Evolutionary conservation across 1,140 invertebrate genomes (phyloP), one percentile per base, ranked within the genome.

Genomic region (Drosophila tropicalis): DNA sequence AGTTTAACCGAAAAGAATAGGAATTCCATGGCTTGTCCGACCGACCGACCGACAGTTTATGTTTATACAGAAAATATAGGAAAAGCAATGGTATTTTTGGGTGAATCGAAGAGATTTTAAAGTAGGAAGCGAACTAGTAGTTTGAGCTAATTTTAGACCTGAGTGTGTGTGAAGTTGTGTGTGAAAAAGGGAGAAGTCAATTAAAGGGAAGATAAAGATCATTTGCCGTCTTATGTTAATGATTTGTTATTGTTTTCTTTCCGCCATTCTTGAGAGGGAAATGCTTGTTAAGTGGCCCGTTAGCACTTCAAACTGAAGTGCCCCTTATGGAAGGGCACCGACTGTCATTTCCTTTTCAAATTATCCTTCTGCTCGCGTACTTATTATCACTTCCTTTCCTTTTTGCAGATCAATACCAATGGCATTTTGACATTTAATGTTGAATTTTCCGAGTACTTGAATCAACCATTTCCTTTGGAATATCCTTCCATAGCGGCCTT

Each of bases 401-500:
- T 67, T 65, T 90, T 79, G 13, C 93, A 98, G 98, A 95, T 99
- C 57, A 98, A 98, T 92, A 96, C 95, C 86, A 98, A 98, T 93
- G 98, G 98, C 32, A 93, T 98, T 12, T 81, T 99, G n/a, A 97
- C 98, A 2, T 98, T 99, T 89, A 93, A 96, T 74, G 96, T 96
- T 10, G 96, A 98, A 56, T 96, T 98, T 66, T 95, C 96, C 15
- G 94, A 94, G 54, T 98, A 97, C 89, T 94, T 97, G 74, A 98
- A 98, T 90, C 95, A 96, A 12, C 96, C 97, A 81, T 98, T 99
- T 92, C 98, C 98, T 4, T 92, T 98, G 68, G 96, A 97, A 67
- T 97, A 97, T 92, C 96, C 97, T 0, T 94, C 97, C 0, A 97
- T 99, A 71, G 96, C 98, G 0, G 96, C 97, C 1, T 96, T 99